Evolutionary conservation across 2,888 invertebrate genomes (phyloP).

Genomic region (Sphaerophoria taeniata): DNA sequence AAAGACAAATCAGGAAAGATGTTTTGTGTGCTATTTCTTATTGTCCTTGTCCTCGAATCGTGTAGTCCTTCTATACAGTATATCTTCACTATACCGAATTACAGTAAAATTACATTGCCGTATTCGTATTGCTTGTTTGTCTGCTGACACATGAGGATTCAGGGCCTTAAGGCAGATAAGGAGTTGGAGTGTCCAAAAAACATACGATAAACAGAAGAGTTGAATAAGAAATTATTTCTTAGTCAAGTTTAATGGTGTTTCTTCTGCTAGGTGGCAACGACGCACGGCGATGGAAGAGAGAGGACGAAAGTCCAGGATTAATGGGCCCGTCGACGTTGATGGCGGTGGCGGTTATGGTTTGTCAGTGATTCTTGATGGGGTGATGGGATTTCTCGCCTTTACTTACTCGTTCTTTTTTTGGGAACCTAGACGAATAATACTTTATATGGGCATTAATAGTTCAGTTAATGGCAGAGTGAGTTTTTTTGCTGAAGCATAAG

Average conservation of each 20-base stretch:
- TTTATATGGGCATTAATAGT: slow-evolving; percentile 65
- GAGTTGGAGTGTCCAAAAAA: slow-evolving; percentile 31
- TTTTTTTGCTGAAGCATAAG: slow-evolving; percentile 61
- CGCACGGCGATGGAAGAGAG: slow-evolving; percentile 27
- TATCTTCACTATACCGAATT: slow-evolving; percentile 71
- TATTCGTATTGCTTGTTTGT: slow-evolving; percentile 54
- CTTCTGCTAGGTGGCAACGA: slow-evolving; percentile 7
- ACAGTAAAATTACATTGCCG: slow-evolving; percentile 70
- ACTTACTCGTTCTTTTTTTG: not conserved
- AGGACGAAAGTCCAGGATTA: slow-evolving; percentile 43
- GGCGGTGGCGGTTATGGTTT: not conserved
- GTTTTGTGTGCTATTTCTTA: slow-evolving; percentile 66
- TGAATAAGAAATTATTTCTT: slow-evolving; percentile 64
- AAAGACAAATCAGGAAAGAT: slow-evolving; percentile 1
- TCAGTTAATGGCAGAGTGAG: slow-evolving; percentile 68
- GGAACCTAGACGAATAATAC: slow-evolving; percentile 55
- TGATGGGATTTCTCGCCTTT: slow-evolving; percentile 23
- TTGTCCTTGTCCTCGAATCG: slow-evolving; percentile 56
- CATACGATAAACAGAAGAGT: slow-evolving; percentile 6
- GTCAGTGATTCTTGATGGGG: slow-evolving; percentile 6
- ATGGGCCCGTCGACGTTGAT: slow-evolving; percentile 45
- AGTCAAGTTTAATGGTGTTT: slow-evolving; percentile 72
- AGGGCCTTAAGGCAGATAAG: slow-evolving; percentile 7
- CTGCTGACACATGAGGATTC: slow-evolving; percentile 24
- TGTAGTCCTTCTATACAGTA: slow-evolving; percentile 44